Percentiles rank a stretch among this genome's conserved stretches.
These are phyloP conservation scores for Athalia circularis DNA, from an alignment of 2,888 invertebrate genomes.

Conservation along the genomic window DNA sequence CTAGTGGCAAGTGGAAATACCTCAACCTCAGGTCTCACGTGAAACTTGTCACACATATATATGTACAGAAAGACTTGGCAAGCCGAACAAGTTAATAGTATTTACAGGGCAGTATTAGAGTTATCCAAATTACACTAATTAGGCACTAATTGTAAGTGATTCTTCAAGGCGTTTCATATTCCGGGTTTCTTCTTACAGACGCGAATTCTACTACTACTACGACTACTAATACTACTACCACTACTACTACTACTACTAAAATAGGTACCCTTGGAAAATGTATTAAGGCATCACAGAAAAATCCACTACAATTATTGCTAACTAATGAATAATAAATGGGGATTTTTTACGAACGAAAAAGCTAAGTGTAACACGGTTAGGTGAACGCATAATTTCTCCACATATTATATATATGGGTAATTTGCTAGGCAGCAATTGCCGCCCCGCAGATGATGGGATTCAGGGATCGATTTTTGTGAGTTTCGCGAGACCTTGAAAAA, in stretches of 20 bases:
- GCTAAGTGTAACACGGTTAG: conserved; percentile 23
- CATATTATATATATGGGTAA: not conserved
- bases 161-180: conserved; percentile 50
- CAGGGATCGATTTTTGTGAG: not conserved
- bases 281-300: conserved; percentile 8
- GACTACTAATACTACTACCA: too few species aligned
- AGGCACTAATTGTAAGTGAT: conserved; percentile 63
- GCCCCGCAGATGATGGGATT: conserved; percentile 9
- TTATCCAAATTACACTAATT: conserved; percentile 61
- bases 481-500: conserved; percentile 4
- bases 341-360: not conserved
- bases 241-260: too few species aligned
- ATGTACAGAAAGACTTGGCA: conserved; percentile 49
- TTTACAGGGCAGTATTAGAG: conserved; percentile 69
- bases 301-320: conserved; percentile 38
- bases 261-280: conserved; percentile 14
- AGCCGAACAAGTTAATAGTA: conserved; percentile 49
- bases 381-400: not conserved
- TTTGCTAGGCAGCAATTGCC: conserved; percentile 4
- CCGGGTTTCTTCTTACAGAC: not conserved
- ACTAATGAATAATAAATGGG: conserved; percentile 6
- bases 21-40: conserved; percentile 9
- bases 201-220: too few species aligned
- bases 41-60: conserved; percentile 6
- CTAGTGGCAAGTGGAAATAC: conserved; percentile 2